Evolutionary conservation across 2,113 vertebrate species (phyloP).

Genomic region (Hyla sarda): DNA sequence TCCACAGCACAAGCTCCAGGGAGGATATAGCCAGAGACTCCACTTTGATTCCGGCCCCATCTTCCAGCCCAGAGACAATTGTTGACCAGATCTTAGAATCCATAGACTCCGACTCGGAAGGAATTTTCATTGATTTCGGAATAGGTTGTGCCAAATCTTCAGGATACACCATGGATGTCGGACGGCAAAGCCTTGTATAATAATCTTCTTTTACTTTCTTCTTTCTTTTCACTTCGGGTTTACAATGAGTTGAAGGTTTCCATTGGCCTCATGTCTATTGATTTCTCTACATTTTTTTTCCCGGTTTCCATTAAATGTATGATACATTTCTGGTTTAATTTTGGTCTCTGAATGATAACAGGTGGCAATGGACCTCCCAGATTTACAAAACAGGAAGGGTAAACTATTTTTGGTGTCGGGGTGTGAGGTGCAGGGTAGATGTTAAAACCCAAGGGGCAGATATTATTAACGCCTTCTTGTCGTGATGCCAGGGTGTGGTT

Average conservation of each 20-base stretch:
- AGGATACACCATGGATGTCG: constrained; percentile 69
- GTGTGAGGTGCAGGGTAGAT: too few species aligned
- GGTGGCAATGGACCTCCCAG: neutral
- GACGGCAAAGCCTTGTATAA: constrained; percentile 81
- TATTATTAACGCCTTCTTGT: too few species aligned
- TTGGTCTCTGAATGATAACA: neutral
- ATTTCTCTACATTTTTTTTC: neutral
- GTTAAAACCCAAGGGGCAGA: too few species aligned
- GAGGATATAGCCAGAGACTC: constrained; percentile 72
- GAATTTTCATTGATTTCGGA: constrained; percentile 92
- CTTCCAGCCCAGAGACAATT: constrained; percentile 83
- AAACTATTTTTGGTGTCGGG: too few species aligned
- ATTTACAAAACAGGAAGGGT: neutral
- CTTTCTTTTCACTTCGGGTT: constrained; percentile 25
- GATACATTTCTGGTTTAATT: neutral
- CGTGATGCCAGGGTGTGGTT: too few species aligned
- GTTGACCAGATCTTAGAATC: constrained; percentile 84
- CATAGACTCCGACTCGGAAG: constrained; percentile 83
- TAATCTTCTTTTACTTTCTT: neutral
- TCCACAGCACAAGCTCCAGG: constrained; percentile 59
- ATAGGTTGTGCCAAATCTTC: constrained; percentile 69
- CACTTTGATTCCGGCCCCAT: constrained; percentile 68
- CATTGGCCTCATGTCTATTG: neutral
- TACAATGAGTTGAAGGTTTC: neutral
- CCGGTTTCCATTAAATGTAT: neutral